phyloP scores from a whole-genome alignment of 1,140 invertebrate species.

The Eriosoma lanigerum region DNA sequence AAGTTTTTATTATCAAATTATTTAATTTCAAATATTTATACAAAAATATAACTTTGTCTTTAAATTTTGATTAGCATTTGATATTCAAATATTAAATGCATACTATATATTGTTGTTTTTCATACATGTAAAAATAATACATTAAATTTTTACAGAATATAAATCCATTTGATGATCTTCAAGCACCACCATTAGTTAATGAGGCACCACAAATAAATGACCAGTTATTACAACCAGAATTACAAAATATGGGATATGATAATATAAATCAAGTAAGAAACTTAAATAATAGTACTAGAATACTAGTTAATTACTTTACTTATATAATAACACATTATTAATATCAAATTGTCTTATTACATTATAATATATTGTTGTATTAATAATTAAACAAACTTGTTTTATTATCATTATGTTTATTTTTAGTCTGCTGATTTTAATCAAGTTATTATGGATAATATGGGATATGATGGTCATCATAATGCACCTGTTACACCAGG shows the following conservation, averaged over 20 bases:
- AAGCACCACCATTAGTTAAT: slow-evolving; percentile 25
- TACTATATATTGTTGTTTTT: too few relatives aligned
- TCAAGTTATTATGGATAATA: slow-evolving; percentile 65
- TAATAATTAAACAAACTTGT: too few relatives aligned
- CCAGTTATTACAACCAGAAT: slow-evolving; percentile 21
- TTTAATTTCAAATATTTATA: too few relatives aligned
- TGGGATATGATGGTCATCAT: slow-evolving; percentile 76
- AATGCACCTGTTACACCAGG: slow-evolving; percentile 67
- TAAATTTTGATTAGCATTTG: too few relatives aligned
- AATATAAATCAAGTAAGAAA: slow-evolving; percentile 42
- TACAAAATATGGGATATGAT: slow-evolving; percentile 47
- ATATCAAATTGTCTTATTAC: too few relatives aligned
- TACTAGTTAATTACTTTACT: too few relatives aligned
- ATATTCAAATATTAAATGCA: too few relatives aligned
- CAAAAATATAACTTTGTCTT: too few relatives aligned
- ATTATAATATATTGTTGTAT: neutral
- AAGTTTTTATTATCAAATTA: too few relatives aligned
- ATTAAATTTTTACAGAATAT: slow-evolving; percentile 10
- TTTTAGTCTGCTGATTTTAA: slow-evolving; percentile 41
- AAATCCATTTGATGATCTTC: slow-evolving; percentile 46
- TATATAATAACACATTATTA: too few relatives aligned
- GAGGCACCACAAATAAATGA: slow-evolving; percentile 1
- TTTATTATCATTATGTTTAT: neutral
- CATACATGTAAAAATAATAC: too few relatives aligned
- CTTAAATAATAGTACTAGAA: neutral